Base-by-base conservation (phyloP, 2,888 invertebrate genomes). In the Onthophagus sagittarius region DNA sequence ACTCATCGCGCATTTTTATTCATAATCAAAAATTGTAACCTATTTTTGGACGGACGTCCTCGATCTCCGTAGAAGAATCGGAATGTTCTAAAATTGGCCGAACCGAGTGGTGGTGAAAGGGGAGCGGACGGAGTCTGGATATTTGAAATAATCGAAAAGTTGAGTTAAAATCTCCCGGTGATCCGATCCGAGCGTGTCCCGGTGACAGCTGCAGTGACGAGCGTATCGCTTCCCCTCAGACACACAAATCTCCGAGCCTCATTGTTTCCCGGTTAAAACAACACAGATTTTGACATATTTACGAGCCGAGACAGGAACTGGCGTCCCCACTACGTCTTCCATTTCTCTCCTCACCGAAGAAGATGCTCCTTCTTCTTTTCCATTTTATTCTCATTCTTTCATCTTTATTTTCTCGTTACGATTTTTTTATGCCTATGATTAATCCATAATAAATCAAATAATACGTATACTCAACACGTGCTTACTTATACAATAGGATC, bases 231-330 rank as follows among this genome's bases (percentile, higher is more conserved):
- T 76, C 76, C 39, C 75, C 79, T 82, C 84, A 84, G 84, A 85
- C 84, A 82, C 85, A 85, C 84, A 85, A 84, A 84, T 84, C 84
- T 83, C 82, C 81, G 82, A 78, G 81, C 80, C 83, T 84, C 83
- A 84, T 85, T 84, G 84, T 85, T 85, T 84, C 83, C 82, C 82
- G 83, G 83, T 84, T 84, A 84, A 84, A 84, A 84, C 85, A 83
- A 83, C 84, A 84, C 84, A 80, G 81, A 81, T 84, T 85, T 84
- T 84, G 84, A 85, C 84, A 84, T 83, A 84, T 84, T 84, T 84
- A 84, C 84, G 83, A 84, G 81, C 39, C 39, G 39, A 53, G 39
- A 53, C 39, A 53, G 39, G 39, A 53, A 53, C 39, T 53, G 39
- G 9, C 39, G 7, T 53, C 39, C 39, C 39, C 39, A 53, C 39